Evolutionary conservation across 2,888 invertebrate genomes (phyloP).

Genomic region (Bombyx huttoni): DNA sequence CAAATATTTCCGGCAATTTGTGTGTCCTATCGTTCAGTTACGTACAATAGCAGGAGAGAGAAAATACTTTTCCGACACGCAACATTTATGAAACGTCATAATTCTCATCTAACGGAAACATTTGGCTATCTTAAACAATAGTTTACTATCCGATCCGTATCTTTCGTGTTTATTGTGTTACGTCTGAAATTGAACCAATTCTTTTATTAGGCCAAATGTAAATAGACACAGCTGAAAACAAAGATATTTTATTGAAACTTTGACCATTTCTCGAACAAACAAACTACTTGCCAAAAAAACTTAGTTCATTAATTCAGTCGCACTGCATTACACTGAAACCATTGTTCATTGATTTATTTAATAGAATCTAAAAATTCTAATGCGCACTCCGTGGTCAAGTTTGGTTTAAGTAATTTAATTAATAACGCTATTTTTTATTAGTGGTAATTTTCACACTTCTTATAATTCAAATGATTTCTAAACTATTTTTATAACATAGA

Average conservation of each 20-base stretch:
- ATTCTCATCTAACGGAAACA: neutral
- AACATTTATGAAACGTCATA: slow-evolving; percentile 3
- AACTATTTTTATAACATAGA: too few relatives aligned
- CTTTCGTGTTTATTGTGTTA: too few relatives aligned
- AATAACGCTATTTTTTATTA: too few relatives aligned
- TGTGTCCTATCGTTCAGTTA: slow-evolving; percentile 56
- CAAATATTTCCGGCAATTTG: slow-evolving; percentile 70
- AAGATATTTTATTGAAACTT: slow-evolving; percentile 19
- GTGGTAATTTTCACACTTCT: too few relatives aligned
- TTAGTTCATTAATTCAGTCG: slow-evolving; percentile 52
- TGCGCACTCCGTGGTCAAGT: too few relatives aligned
- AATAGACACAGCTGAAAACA: slow-evolving; percentile 10
- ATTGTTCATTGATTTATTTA: slow-evolving; percentile 44
- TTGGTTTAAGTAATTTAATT: too few relatives aligned
- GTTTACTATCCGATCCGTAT: too few relatives aligned
- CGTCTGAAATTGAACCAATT: too few relatives aligned
- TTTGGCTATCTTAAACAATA: too few relatives aligned
- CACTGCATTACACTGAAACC: slow-evolving; percentile 38
- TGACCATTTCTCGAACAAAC: slow-evolving; percentile 22
- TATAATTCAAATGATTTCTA: too few relatives aligned
- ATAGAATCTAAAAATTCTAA: too few relatives aligned
- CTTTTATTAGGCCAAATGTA: too few relatives aligned
- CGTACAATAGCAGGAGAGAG: slow-evolving; percentile 35
- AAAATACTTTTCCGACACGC: slow-evolving; percentile 23
- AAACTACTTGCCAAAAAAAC: slow-evolving; percentile 49